A percentile compares a stretch with the other conserved stretches of the same genome.
These are phyloP conservation scores for Halocaridina rubra DNA, from an alignment of 2,888 invertebrate species.

Conservation along the genomic window DNA sequence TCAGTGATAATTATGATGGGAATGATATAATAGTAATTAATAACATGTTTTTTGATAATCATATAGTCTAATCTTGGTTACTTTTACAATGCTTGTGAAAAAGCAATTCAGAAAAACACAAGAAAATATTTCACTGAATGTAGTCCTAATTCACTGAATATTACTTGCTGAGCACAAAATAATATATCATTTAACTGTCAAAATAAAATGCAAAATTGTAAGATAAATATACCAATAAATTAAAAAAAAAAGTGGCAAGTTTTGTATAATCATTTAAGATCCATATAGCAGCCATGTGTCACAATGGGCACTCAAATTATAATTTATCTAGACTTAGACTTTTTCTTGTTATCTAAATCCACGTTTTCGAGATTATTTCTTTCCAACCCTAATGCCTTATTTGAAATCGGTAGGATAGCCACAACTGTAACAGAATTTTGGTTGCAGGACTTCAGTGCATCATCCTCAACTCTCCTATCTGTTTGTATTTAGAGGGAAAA, in stretches of 20 bases:
- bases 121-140: not conserved
- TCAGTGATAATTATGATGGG: not conserved
- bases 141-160: not conserved
- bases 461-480: too few relatives aligned
- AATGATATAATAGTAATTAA: not conserved
- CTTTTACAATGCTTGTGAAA: not conserved
- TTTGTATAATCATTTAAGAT: too few relatives aligned
- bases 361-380: too few relatives aligned
- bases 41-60: not conserved
- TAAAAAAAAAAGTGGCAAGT: not conserved
- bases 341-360: too few relatives aligned
- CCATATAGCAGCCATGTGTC: too few relatives aligned
- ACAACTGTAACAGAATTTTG: too few relatives aligned
- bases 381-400: too few relatives aligned
- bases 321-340: too few relatives aligned
- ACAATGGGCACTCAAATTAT: too few relatives aligned
- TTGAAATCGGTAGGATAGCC: too few relatives aligned
- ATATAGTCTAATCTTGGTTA: not conserved
- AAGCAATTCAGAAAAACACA: not conserved
- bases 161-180: not conserved
- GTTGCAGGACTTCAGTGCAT: too few relatives aligned
- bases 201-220: not conserved
- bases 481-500: too few relatives aligned
- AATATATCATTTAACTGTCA: not conserved
- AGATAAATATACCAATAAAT: not conserved